These are phyloP conservation scores for Siderastrea siderea DNA, from an alignment of 92 coral and sea anemone genomes.

Conservation along the genomic window DNA sequence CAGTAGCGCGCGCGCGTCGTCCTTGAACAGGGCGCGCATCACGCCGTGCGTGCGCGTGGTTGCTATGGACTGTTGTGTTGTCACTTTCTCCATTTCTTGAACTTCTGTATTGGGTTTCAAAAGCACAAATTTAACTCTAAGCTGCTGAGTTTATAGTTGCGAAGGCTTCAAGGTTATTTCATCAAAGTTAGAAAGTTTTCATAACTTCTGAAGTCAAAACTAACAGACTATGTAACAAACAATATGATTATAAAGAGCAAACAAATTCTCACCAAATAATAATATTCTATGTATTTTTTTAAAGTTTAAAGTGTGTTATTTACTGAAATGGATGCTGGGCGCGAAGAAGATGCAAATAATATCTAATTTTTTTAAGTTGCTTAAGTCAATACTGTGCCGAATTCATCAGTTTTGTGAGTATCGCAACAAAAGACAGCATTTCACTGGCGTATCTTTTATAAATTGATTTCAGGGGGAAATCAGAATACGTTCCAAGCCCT, in stretches of 20 bases:
- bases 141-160: neutral
- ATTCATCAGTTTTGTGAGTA: neutral
- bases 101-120: neutral
- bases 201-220: neutral
- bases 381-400: neutral
- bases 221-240: neutral
- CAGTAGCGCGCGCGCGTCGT: neutral
- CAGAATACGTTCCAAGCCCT: neutral
- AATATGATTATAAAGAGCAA: neutral
- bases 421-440: too few species aligned
- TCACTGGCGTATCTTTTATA: too few species aligned
- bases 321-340: neutral
- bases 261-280: neutral
- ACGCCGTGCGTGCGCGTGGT: conserved; percentile 16
- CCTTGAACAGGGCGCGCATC: neutral
- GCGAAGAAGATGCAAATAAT: neutral
- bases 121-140: neutral
- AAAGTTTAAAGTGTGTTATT: neutral
- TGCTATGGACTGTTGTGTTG: conserved; percentile 47
- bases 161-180: neutral
- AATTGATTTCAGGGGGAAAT: too few species aligned
- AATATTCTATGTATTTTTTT: neutral
- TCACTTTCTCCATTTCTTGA: neutral
- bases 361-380: neutral
- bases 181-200: neutral